Evolutionary conservation across 2,797 vertebrate genomes (phyloP).

Genomic region (Pseudomugil gertrudae): DNA sequence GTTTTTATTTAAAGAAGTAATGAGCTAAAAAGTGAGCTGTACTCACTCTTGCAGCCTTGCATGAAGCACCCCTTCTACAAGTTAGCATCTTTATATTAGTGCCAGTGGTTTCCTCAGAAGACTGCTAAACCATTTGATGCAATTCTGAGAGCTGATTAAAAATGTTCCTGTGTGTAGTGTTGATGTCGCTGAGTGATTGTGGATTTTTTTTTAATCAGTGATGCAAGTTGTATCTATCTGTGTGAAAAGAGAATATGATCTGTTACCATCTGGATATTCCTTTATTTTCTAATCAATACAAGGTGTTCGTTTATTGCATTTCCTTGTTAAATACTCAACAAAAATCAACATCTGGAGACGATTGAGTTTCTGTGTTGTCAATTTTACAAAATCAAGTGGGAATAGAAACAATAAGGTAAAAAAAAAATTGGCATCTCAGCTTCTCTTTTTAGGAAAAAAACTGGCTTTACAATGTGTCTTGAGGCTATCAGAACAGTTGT

Average conservation of each 20-base stretch:
- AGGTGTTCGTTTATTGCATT: not conserved
- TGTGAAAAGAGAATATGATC: not conserved
- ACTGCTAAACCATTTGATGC: not conserved
- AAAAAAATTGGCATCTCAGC: not conserved
- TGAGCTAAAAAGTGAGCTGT: not conserved
- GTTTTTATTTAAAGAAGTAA: not conserved
- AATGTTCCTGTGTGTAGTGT: not conserved
- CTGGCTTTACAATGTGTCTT: not conserved
- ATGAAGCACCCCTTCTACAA: not conserved
- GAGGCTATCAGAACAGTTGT: constrained; percentile 8
- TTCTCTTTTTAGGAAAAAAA: constrained; percentile 11
- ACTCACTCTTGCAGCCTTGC: not conserved
- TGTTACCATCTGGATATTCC: not conserved
- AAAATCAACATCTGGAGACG: not conserved
- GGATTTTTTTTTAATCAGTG: not conserved
- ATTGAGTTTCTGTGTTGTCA: no score
- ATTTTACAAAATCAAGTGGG: not conserved
- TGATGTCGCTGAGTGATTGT: not conserved
- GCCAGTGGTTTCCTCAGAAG: not conserved
- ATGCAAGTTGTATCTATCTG: not conserved
- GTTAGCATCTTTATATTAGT: not conserved
- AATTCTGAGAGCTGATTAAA: not conserved
- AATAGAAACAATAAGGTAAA: not conserved
- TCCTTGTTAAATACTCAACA: not conserved
- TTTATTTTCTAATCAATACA: not conserved